phyloP scores from a whole-genome alignment of 2,113 vertebrate genomes.

The Chloebia gouldiae region DNA sequence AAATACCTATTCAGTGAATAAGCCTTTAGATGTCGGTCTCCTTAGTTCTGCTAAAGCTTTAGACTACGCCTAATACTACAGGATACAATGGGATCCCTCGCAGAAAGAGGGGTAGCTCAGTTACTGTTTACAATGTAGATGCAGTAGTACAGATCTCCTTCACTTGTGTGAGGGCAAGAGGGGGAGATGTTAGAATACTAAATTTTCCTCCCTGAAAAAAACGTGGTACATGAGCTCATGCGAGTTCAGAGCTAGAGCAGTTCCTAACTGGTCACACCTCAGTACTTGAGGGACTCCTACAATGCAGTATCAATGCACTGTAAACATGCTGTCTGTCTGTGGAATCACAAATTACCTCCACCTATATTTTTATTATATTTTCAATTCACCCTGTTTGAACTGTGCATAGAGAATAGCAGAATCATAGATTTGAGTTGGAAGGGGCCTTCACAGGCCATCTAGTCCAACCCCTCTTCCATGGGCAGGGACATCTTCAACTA shows the following conservation, averaged over 20 bases:
- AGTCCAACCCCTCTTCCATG: background rate
- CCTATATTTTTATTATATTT: background rate
- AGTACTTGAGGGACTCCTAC: background rate
- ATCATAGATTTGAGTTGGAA: background rate
- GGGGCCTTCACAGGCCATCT: background rate
- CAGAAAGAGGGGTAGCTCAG: background rate
- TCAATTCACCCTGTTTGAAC: background rate
- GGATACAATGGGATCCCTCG: background rate
- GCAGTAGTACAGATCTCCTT: background rate
- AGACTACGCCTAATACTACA: background rate
- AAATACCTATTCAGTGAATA: background rate
- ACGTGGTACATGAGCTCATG: background rate
- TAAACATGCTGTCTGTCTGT: background rate
- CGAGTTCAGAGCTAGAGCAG: background rate
- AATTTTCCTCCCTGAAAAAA: background rate
- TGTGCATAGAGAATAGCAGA: background rate
- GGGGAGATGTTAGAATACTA: too few species aligned
- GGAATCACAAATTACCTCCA: background rate
- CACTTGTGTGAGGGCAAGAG: too few species aligned
- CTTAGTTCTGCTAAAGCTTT: background rate
- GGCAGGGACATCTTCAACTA: background rate
- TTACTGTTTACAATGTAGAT: background rate
- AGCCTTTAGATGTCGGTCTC: background rate
- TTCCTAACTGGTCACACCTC: background rate
- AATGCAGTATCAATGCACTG: background rate